Evolutionary conservation across 2,888 invertebrate genomes (phyloP), one percentile per base, ranked within the genome.

Genomic region (Phoenoteleia sp.): DNA sequence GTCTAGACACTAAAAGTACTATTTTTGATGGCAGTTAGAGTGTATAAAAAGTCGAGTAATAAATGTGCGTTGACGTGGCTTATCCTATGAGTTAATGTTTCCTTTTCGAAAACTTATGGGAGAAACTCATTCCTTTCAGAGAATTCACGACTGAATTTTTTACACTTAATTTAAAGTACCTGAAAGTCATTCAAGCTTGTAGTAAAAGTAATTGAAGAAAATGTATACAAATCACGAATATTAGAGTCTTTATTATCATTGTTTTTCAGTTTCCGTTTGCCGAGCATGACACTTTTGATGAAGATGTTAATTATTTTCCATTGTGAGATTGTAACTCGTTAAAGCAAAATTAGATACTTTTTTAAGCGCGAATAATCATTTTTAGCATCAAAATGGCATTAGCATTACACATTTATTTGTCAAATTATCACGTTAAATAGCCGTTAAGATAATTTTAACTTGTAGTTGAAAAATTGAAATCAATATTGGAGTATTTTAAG

Each of bases 1-100:
- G 91, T 92, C 91, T 92, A 91, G 91, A 92, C 69, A 19, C 90
- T 87, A 83, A 80, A 88, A 69, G 77, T 80, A 86, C 89, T 92
- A 92, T 92, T 92, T 88, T 90, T 81, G 88, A 87, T 85, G 67
- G 45, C 67, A 87, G 81, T 88, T 91, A 87, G 80, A 86, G 88
- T 79, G 87, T 72, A 49, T 23, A 72, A 23, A 25, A 71, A 69
- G 13, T 25, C n/a, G 13, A 15, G 23, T 36, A 45, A 52, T 71
- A 71, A 45, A 71, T 11, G 39, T 9, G 17, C 11, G 21, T 15
- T 39, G 39, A 15, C 15, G 15, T 39, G 39, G 15, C 15, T 2
- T 39, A 15, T 39, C 15, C 3, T 15, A 2, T 39, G 15, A 39
- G 15, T 15, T 39, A 39, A 39, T 39, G 36, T 36, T 36, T 36